Conservation (phyloP, 2,888 invertebrate species). For the Nesidiocoris tenuis region DNA sequence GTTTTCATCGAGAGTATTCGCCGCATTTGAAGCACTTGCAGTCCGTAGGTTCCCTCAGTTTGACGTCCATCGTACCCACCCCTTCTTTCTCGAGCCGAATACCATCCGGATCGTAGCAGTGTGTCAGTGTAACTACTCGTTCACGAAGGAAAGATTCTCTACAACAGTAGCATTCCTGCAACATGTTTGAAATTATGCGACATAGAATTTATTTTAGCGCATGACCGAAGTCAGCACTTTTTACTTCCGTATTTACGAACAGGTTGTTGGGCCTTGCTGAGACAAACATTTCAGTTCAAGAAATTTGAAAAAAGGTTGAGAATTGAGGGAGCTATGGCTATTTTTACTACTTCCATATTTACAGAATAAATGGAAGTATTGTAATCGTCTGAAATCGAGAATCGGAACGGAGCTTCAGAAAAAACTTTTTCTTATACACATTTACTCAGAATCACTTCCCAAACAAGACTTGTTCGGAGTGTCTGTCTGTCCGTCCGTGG, state of each 20-base stretch:
- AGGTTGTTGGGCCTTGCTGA: too few relatives aligned
- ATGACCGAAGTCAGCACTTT: too few relatives aligned
- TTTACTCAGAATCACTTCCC: neutral
- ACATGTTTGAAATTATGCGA: slow-evolving; percentile 40
- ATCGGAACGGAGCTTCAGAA: neutral
- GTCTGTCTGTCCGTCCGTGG: too few relatives aligned
- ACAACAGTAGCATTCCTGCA: slow-evolving; percentile 87
- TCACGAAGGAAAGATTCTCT: slow-evolving; percentile 83
- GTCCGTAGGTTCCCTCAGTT: slow-evolving; percentile 80
- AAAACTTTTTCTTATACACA: neutral
- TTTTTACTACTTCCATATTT: neutral
- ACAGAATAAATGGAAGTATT: neutral
- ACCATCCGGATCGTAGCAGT: slow-evolving; percentile 88
- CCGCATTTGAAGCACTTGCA: slow-evolving; percentile 90
- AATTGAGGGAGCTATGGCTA: too few relatives aligned
- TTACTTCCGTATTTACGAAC: too few relatives aligned
- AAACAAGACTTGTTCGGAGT: too few relatives aligned
- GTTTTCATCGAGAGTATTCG: slow-evolving; percentile 66
- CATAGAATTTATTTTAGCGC: too few relatives aligned
- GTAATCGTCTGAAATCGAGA: neutral
- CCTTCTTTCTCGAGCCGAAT: slow-evolving; percentile 69
- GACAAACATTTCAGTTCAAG: too few relatives aligned
- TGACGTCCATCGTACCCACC: slow-evolving; percentile 74
- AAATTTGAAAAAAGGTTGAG: too few relatives aligned
- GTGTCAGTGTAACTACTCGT: slow-evolving; percentile 72